Percentiles rank a stretch among this genome's conserved stretches.
Evolutionary conservation across 2,888 invertebrate genomes (phyloP).

Genomic region (Mythimna albipuncta): DNA sequence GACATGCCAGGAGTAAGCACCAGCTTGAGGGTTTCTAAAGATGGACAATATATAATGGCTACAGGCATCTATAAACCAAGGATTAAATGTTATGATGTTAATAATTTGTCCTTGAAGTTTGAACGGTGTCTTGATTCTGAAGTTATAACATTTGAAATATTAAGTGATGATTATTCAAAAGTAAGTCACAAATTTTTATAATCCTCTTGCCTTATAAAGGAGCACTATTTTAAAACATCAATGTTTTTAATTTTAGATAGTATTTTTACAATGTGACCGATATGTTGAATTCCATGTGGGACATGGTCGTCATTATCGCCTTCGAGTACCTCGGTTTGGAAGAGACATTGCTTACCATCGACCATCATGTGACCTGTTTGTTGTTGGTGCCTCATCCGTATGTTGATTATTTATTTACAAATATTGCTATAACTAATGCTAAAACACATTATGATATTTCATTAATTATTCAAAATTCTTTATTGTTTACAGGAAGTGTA

Average conservation of each 20-base stretch:
- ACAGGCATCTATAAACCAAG: conserved; percentile 99
- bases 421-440: background rate
- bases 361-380: conserved; percentile 97
- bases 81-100: conserved; percentile 98
- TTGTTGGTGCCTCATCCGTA: conserved; percentile 96
- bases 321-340: conserved; percentile 98
- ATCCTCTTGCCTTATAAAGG: background rate
- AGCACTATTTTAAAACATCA: background rate
- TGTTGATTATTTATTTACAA: conserved; percentile 63
- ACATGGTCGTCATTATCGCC: conserved; percentile 96
- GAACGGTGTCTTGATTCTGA: conserved; percentile 99
- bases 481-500: conserved; percentile 94
- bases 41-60: conserved; percentile 97
- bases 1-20: conserved; percentile 99
- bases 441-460: background rate
- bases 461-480: conserved; percentile 3
- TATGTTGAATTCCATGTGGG: conserved; percentile 99
- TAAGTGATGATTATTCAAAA: conserved; percentile 99
- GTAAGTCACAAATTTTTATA: conserved; percentile 80
- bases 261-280: conserved; percentile 95
- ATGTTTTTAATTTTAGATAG: conserved; percentile 91
- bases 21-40: conserved; percentile 95
- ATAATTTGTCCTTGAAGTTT: conserved; percentile 98
- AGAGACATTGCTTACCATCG: conserved; percentile 97
- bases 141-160: conserved; percentile 97